phyloP scores from a whole-genome alignment of 2,113 vertebrate genomes.

The Ophiodon elongatus region DNA sequence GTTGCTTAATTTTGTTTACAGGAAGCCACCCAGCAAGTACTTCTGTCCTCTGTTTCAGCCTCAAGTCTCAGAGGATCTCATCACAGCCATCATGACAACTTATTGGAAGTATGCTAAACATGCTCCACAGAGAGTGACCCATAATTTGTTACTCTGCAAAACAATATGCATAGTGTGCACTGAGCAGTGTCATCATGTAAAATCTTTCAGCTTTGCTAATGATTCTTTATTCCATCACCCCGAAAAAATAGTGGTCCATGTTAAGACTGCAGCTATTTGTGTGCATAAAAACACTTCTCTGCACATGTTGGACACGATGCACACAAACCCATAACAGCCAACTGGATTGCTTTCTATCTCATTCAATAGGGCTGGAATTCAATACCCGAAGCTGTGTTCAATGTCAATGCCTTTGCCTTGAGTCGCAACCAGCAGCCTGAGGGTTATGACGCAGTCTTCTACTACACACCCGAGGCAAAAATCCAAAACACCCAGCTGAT shows the following conservation, averaged over 20 bases:
- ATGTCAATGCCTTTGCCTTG: conserved; percentile 72
- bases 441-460: conserved; percentile 76
- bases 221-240: neutral
- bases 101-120: conserved; percentile 27
- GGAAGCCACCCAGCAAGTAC: conserved; percentile 17
- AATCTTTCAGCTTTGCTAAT: neutral
- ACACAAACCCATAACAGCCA: neutral
- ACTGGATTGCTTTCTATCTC: neutral
- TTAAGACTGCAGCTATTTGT: neutral
- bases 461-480: conserved; percentile 61
- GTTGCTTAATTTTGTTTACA: conserved; percentile 49
- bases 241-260: too few relatives aligned
- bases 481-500: conserved; percentile 71
- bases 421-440: conserved; percentile 61
- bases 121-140: neutral
- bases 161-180: neutral
- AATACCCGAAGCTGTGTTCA: conserved; percentile 62
- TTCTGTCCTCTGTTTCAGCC: conserved; percentile 39
- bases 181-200: neutral
- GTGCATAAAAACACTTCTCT: neutral
- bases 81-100: neutral
- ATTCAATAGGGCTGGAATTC: conserved; percentile 54
- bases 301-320: neutral
- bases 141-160: neutral
- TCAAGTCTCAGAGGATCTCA: conserved; percentile 10